Base-by-base conservation (phyloP, 1,140 invertebrate genomes). In the Holcopasites calliopsidis region DNA sequence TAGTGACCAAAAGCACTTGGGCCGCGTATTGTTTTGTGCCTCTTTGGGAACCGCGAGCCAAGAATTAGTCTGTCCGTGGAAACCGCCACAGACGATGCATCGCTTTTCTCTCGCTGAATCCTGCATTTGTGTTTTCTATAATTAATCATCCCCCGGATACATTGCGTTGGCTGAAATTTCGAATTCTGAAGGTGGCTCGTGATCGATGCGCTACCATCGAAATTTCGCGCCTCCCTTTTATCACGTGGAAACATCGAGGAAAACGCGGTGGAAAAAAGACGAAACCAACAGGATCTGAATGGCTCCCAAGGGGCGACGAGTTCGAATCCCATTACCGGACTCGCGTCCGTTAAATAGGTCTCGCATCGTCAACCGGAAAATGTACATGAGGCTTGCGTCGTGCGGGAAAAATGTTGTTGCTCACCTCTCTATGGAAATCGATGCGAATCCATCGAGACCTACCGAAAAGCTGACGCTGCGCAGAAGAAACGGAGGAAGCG, bases 251-350 rank as follows among this genome's bases (percentile, higher is more conserved):
- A 31, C n/a, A 62, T 35, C 64, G 35, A 64, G 16, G 64, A 50
- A n/a, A n/a, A 78, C 69, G 55, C 42, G 77, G 75, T 52, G 77
- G n/a, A 79, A 80, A 83, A 74, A 81, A 83, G 74, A 81, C 71
- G 68, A 68, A 79, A 69, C 74, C 64, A 80, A 75, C 82, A n/a
- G 82, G 81, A 83, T 83, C 83, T 77, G 85, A 87, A 90, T 90
- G 89, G 90, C 87, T 89, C 90, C 89, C 88, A 71, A n/a, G 60
- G 90, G 88, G 91, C 86, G 80, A 75, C 72, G 76, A 89, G 88
- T 91, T 92, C 90, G 89, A 91, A 92, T 92, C 91, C 90, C 91
- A 92, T 92, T 92, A 92, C 91, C 90, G 90, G 89, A 91, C 90
- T 91, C 91, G 90, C 90, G 88, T 87, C 90, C 91, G 91, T 92